Base-by-base conservation (phyloP, 2,888 invertebrate genomes). In the Drosophila kanekoi region DNA sequence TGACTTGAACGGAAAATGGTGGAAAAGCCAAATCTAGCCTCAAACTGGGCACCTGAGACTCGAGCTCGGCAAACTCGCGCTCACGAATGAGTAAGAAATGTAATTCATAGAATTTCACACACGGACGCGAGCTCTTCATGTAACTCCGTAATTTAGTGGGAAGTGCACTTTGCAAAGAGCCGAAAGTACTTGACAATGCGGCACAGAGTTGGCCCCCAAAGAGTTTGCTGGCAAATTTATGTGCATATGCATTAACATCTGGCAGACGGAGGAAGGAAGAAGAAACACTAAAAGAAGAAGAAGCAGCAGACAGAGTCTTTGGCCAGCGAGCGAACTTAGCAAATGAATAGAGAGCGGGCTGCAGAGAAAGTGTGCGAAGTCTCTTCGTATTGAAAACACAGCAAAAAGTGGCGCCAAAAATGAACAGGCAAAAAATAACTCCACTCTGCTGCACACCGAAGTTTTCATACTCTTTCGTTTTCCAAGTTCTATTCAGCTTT, bases 231-330 rank as follows among this genome's bases (percentile, higher is more conserved):
- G 14, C 28, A 61, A 81, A 81, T 81, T 86, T 81, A 87, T 81
- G 87, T 70, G 81, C 81, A 86, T 86, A 81, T 81, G 81, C 87
- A 81, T 86, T 86, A 80, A 70, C 83, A 81, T 10, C 10, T 1
- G 44, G n/a, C 10, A 13, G 13, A 14, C 8, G 16, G n/a, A 14
- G 37, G 16, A 44, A 33, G 35, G 20, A 16, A 49, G 11, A 10
- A 9, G 11, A 38, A 45, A 32, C 20, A 16, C 33, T 13, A 49
- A 10, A 10, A 9, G 11, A 41, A 45, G n/a, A 44, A 33, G 38
- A 38, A n/a, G 16, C 20, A 41, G 41, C 41, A 52, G 28, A 38
- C 18, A 14, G 16, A 23, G 23, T 23, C 23, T 23, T n/a, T 64
- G 60, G 18, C n/a, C n/a, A n/a, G n/a, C 63, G 61, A 57, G 53